These are phyloP conservation scores for Lepidurus arcticus DNA, from an alignment of 1,140 invertebrate species.

Conservation along the genomic window DNA sequence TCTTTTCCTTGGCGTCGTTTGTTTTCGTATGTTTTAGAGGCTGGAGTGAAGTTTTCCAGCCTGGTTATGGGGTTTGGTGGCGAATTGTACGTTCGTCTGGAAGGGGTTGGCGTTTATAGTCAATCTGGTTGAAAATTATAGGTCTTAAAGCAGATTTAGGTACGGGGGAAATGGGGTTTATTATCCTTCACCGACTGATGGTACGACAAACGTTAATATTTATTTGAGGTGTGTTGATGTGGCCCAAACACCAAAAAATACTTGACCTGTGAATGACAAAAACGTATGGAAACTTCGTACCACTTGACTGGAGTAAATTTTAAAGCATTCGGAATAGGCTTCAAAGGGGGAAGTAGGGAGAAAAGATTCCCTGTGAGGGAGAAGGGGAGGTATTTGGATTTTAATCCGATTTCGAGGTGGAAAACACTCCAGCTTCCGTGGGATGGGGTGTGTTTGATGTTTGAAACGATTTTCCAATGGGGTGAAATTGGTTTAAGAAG, in stretches of 20 bases:
- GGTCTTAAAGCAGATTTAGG: slow-evolving; percentile 4
- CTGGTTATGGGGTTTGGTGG: neutral
- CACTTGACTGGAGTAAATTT: neutral
- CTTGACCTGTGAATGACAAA: neutral
- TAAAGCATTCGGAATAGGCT: neutral
- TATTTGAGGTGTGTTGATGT: neutral
- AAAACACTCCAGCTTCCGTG: slow-evolving; percentile 11
- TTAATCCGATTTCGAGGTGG: neutral
- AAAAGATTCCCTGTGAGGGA: neutral
- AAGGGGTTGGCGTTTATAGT: slow-evolving; percentile 7
- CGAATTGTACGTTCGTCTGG: neutral
- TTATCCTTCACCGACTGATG: neutral
- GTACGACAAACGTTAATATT: neutral
- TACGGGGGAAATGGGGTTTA: neutral
- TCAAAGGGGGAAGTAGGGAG: neutral
- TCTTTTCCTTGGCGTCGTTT: neutral
- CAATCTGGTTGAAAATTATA: slow-evolving; percentile 12
- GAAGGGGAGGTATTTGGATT: neutral
- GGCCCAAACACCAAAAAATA: neutral
- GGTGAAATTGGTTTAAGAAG: slow-evolving; percentile 19
- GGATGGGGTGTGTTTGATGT: slow-evolving; percentile 1
- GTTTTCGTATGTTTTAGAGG: neutral
- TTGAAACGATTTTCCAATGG: neutral
- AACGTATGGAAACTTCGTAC: neutral
- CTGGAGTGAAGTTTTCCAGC: neutral